Evolutionary conservation across 2,888 invertebrate species (phyloP), one percentile per base, ranked within the genome.

Genomic region (Caenorhabditis wallacei): DNA sequence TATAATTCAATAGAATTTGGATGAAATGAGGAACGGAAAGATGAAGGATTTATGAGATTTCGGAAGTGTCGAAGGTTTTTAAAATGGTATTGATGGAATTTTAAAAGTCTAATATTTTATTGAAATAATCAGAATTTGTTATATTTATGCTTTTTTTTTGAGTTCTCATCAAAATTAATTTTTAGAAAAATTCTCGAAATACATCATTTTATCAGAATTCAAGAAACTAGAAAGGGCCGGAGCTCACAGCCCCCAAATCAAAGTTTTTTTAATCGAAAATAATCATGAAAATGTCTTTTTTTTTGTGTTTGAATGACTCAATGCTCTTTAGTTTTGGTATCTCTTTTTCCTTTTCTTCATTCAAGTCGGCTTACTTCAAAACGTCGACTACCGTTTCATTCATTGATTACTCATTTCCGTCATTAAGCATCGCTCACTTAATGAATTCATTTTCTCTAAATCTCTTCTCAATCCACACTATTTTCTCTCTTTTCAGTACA

Each of bases 401-500:
- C 46, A 56, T 64, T 46, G 54, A 56, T 78, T 78, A 78, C 78
- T 78, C 78, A 78, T 78, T 78, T 78, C 78, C 78, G 78, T 69
- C 68, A 51, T 69, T 66, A 57, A 68, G 57, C 75, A 59, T 22
- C 30, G 24, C 30, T 26, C 10, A 69, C 69, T 69, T 78, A 78
- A 78, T 78, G 78, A 78, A 78, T 59, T 51, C 51, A 20, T 30
- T 48, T 30, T 24, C 8, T 63, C 69, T 78, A 54, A 16, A 35
- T 43, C 57, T 78, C 61, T 16, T 20, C 8, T 3, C 7, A 20
- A 8, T 16, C 11, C 37, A 51, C 35, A 37, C 75, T 68, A 59
- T 68, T 51, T 76, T n/a, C 1, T 8, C 20, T 10, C 64, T 57
- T 68, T 68, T 76, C 54, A 40, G 48, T 43, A 22, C 43, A 69